These are phyloP conservation scores for Lagorchestes hirsutus DNA, from an alignment of 2,797 vertebrate genomes.

Conservation along the genomic window DNA sequence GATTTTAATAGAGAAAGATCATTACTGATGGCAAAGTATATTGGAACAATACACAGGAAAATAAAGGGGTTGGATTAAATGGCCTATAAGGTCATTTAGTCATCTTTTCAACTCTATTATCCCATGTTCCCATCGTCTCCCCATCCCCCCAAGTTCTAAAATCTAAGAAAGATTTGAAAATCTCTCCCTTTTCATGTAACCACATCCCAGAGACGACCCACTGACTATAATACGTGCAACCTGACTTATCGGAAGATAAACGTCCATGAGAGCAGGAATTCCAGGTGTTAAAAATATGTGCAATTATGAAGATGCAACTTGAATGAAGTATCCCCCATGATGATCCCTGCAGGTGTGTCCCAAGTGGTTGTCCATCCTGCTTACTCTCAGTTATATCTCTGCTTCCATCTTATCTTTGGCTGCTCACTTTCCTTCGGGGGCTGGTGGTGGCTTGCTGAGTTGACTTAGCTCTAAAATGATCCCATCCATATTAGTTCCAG, in stretches of 20 bases:
- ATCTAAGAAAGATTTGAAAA: background rate
- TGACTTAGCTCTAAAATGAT: background rate
- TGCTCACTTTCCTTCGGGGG: background rate
- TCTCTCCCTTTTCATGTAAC: background rate
- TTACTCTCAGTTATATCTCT: background rate
- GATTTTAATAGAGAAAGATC: background rate
- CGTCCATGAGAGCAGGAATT: background rate
- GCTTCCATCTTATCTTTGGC: background rate
- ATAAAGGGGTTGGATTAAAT: background rate
- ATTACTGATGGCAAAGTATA: background rate
- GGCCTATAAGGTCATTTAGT: background rate
- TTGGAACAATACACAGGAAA: background rate
- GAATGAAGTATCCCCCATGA: background rate
- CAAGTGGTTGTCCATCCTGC: background rate
- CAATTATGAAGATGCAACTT: background rate
- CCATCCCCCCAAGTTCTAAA: background rate
- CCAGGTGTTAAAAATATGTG: background rate
- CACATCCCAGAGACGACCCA: background rate
- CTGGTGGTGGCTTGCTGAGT: too few relatives aligned
- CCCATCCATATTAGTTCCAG: background rate
- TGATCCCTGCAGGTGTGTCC: background rate
- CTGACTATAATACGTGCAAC: background rate
- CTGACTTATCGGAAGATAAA: background rate
- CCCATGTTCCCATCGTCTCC: background rate
- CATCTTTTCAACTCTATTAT: background rate